A percentile compares a stretch with the other conserved stretches of the same genome.
Conservation (phyloP, 2,113 vertebrate species). For the Erythrolamprus reginae region DNA sequence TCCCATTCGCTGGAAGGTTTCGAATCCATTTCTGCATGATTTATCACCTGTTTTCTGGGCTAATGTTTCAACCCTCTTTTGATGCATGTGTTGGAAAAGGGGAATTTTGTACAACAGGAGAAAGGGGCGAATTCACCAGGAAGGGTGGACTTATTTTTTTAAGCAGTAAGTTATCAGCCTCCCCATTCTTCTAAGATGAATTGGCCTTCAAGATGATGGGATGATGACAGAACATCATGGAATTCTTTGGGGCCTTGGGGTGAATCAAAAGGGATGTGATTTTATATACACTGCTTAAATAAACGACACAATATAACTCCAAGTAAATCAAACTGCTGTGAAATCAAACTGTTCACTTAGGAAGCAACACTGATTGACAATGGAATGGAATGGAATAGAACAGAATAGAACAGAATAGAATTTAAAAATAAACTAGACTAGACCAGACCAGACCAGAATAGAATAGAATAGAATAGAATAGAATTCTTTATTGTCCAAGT, state of each 20-base stretch:
- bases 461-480: no score
- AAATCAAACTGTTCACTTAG: no score
- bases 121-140: background rate
- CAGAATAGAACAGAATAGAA: no score
- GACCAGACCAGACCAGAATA: no score
- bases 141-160: conserved; percentile 11
- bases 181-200: conserved; percentile 27
- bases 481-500: no score
- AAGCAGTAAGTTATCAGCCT: conserved; percentile 31
- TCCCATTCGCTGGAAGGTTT: conserved; percentile 65
- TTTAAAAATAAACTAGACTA: no score
- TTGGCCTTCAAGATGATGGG: background rate
- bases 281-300: no score
- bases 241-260: background rate
- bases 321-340: no score
- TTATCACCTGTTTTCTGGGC: conserved; percentile 72
- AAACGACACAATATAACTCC: no score
- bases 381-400: no score
- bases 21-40: conserved; percentile 64
- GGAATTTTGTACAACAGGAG: conserved; percentile 25
- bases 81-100: conserved; percentile 47
- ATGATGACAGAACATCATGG: conserved; percentile 14
- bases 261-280: background rate
- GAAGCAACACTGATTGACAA: no score
- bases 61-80: conserved; percentile 46